Base-by-base conservation (phyloP, 1,140 invertebrate genomes). In the Solen grandis region DNA sequence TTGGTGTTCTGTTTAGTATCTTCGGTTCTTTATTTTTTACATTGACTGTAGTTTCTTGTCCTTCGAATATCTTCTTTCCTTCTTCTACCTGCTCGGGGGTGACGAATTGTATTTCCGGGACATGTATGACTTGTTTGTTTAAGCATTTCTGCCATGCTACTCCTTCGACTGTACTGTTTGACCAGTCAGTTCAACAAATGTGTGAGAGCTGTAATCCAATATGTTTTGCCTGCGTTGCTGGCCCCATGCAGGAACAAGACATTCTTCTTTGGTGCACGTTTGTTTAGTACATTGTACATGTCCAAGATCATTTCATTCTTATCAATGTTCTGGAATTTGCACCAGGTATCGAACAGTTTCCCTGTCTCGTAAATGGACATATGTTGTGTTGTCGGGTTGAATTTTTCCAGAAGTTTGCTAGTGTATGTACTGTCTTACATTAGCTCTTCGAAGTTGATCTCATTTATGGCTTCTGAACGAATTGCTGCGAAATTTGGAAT, bases 181-280 rank as follows among this genome's bases (percentile, higher is more conserved):
- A 1, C 65, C 65, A 4, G 29, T 13, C 3, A 50, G 10, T 10
- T 68, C 29, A 13, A 3, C 2, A 5, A 46, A 2, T 13, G n/a
- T 13, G 33, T 38, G 10, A 68, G 3, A 2, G 65, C 38, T 22
- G 46, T 50, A 1, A 25, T 41, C 65, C 65, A 68, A 27, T 36
- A 68, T 5, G 65, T 50, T 27, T 68, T 68, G 5, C 65, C 65
- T 27, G 65, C 65, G 36, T 68, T 50, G 16, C 5, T 19, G 5
- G 13, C n/a, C 5, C 65, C 65, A 33, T 66, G 63, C 27, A 66
- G n/a, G 33, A 38, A n/a, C 2, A 66, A 66, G 33, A 19, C 22
- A 66, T 66, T 66, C 3, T 3, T 35, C 27, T 66, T 66, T 22
- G 5, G 5, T 13, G 4, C 2, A 3, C 13, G 2, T 38, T 38